Evolutionary conservation across 2,797 vertebrate species (phyloP), one percentile per base, ranked within the genome.

Genomic region (Microctenopoma stevenorrisi): DNA sequence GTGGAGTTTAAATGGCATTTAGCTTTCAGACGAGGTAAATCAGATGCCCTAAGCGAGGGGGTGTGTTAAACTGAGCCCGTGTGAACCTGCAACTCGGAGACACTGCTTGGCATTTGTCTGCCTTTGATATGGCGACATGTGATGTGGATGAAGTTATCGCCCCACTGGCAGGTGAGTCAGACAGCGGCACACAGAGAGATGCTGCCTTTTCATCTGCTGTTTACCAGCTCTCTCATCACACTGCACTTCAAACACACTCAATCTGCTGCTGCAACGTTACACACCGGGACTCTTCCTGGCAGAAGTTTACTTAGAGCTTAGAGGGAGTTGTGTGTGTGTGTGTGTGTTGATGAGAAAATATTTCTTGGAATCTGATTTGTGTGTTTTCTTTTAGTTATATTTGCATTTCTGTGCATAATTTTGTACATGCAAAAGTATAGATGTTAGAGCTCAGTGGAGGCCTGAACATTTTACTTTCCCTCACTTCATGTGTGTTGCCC

Each of bases 201-300:
- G 87, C 83, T 64, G 87, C 81, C 82, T 68, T 93, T 94, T 94
- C 92, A 94, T 94, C 90, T 92, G 90, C 87, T 90, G 91, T 93
- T 93, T 93, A 93, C 81, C 80, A 70, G 76, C 78, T 76, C 84
- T 89, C 78, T 90, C 91, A 91, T 92, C 90, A 91, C 73, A 46
- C 72, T 60, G 72, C 72, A 58, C 90, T 89, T 93, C 91, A 91
- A 93, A 92, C 88, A 37, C 64, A 15, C 81, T 86, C 87, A 88
- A 85, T 90, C 89, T 91, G 84, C 89, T 84, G 77, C 86, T 65
- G 79, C 86, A 3, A 60, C 82, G 58, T 47, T 70, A 77, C 76
- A 79, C 79, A 81, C 80, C 83, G 72, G 54, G 67, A 66, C 79
- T 81, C 75, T 70, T 86, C 72, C 81, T 86, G 84, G 53, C 72